Base-by-base conservation (phyloP, 2,797 vertebrate species). In the Rhodeus uyekii region DNA sequence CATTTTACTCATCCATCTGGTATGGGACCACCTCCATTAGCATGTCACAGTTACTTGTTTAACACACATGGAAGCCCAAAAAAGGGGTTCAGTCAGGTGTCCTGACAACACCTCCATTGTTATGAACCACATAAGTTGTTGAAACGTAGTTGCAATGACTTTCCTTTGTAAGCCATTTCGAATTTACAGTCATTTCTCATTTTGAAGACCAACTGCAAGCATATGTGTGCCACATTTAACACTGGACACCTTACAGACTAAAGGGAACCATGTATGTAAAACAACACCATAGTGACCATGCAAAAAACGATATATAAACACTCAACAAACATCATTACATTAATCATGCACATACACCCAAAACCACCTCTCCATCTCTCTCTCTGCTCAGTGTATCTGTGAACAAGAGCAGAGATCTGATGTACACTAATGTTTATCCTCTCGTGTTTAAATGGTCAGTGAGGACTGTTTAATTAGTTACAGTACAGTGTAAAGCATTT, bases 211-310 rank as follows among this genome's bases (percentile, higher is more conserved):
- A 38, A 53, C 9, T 50, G 29, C 65, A 65, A 36, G 44, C 32
- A 3, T 50, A 61, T 7, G 14, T 50, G 76, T 38, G 34, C 34
- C 34, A 74, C 72, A 74, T 58, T 74, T 39, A 74, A 58, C n/a
- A 55, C 50, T 58, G 34, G 39, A 65, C 61, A 48, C 46, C 32
- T 34, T 76, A 76, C 36, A 68, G 63, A 19, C n/a, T 79, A 36
- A 46, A 63, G 53, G 60, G 68, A 76, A 73, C 65, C 68, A 69
- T 80, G 81, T 64, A 82, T 68, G 24, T 46, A 46, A 48, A 83
- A 82, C 68, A 50, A 88, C 86, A 73, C 89, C 85, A 90, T 85
- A 87, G 86, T 86, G 86, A 82, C 77, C 85, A 89, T 87, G 89
- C 87, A 87, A 84, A 84, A 82, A 84, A 83, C 77, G 69, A 84